A percentile compares a stretch with the other conserved stretches of the same genome.
These are phyloP conservation scores for Alfaro cultratus DNA, from an alignment of 2,797 vertebrate genomes.

Conservation along the genomic window DNA sequence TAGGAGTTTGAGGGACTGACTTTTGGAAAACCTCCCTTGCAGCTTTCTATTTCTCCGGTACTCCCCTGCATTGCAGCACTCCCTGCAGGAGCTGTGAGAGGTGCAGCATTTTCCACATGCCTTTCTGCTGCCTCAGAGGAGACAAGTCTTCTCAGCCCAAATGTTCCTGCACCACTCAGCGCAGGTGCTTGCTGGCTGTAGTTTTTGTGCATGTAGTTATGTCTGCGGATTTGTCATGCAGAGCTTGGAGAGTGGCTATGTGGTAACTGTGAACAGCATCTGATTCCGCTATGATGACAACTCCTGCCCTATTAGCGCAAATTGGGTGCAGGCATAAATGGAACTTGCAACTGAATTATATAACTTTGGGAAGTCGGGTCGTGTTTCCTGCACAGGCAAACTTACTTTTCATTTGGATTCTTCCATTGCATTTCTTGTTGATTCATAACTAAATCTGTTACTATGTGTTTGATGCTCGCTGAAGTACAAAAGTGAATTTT, in stretches of 20 bases:
- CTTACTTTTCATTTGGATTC: neutral
- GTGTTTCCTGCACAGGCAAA: neutral
- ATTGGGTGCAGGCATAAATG: neutral
- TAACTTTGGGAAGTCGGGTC: neutral
- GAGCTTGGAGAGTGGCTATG: constrained; percentile 31
- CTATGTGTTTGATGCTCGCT: neutral
- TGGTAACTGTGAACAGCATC: constrained; percentile 3
- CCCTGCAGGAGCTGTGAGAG: constrained; percentile 71
- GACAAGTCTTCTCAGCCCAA: constrained; percentile 59
- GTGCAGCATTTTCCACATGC: constrained; percentile 71
- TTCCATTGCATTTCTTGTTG: neutral
- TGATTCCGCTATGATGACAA: neutral
- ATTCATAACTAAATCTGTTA: neutral
- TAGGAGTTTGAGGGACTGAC: constrained; percentile 43
- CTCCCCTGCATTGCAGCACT: constrained; percentile 87
- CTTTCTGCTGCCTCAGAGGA: constrained; percentile 58
- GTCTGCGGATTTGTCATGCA: constrained; percentile 9
- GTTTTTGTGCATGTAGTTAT: constrained; percentile 21
- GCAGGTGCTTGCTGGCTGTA: constrained; percentile 9
- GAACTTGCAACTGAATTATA: neutral
- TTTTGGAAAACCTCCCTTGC: constrained; percentile 52
- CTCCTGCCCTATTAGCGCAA: neutral
- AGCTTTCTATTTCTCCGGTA: constrained; percentile 70
- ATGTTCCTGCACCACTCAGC: constrained; percentile 40
- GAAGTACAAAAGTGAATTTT: constrained; percentile 5